Percentiles rank a stretch among this genome's conserved stretches.
phyloP scores from a whole-genome alignment of 2,888 invertebrate genomes.

The Yponomeuta cagnagella region DNA sequence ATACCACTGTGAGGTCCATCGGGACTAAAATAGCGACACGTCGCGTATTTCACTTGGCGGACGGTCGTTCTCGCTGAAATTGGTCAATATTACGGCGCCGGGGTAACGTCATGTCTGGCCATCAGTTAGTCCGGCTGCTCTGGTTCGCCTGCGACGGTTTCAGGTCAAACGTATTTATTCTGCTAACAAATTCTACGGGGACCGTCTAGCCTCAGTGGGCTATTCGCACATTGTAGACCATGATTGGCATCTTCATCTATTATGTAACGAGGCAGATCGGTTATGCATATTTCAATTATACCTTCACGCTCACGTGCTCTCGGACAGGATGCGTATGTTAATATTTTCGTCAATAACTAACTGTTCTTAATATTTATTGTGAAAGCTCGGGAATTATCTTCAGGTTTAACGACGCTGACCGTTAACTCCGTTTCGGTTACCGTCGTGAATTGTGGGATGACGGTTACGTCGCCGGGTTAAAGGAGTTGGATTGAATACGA shows the following conservation, averaged over 20 bases:
- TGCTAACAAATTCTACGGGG: conserved; percentile 34
- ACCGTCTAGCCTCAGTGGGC: not conserved
- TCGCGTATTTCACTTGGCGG: conserved; percentile 26
- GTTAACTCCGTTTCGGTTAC: conserved; percentile 14
- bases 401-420: conserved; percentile 5
- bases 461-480: not conserved
- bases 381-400: conserved; percentile 13
- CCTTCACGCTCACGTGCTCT: conserved; percentile 2
- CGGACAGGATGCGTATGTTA: conserved; percentile 11
- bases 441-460: conserved; percentile 12
- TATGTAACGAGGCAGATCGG: conserved; percentile 5
- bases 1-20: conserved; percentile 35
- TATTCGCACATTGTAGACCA: not conserved
- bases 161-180: conserved; percentile 63
- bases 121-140: conserved; percentile 14
- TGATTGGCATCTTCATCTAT: conserved; percentile 7
- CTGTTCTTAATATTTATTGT: conserved; percentile 13
- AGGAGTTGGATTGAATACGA: conserved; percentile 7
- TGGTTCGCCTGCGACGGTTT: conserved; percentile 38
- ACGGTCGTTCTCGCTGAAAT: conserved; percentile 33
- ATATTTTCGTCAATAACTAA: conserved; percentile 14
- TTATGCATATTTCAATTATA: conserved; percentile 8
- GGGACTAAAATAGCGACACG: conserved; percentile 17
- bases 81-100: conserved; percentile 20
- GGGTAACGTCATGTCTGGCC: conserved; percentile 19